These are phyloP conservation scores for Phenacoccus solenopsis DNA, from an alignment of 1,140 invertebrate species.

Conservation along the genomic window DNA sequence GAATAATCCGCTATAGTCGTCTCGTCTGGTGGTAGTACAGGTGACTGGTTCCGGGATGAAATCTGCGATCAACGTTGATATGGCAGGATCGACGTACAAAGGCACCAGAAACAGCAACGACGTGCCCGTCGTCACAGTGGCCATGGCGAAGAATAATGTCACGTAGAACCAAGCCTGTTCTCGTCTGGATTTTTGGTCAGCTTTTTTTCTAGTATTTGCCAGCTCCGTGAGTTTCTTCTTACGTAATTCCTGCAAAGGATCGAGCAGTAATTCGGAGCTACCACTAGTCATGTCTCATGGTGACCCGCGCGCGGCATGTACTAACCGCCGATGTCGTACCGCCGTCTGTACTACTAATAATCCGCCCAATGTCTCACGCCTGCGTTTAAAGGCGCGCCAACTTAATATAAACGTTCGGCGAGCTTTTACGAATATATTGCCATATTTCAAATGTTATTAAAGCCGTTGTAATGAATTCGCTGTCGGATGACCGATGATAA, in stretches of 20 bases:
- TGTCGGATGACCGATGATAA: too few species aligned
- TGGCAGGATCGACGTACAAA: conserved; percentile 79
- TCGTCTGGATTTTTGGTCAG: conserved; percentile 51
- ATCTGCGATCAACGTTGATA: conserved; percentile 70
- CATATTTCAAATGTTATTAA: background rate
- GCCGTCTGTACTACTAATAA: conserved; percentile 21
- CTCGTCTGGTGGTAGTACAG: conserved; percentile 60
- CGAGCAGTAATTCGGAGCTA: conserved; percentile 71
- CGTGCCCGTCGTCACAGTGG: conserved; percentile 64
- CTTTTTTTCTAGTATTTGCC: conserved; percentile 40
- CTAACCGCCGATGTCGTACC: conserved; percentile 30
- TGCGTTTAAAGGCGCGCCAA: background rate
- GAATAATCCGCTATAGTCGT: conserved; percentile 59
- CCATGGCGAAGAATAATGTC: conserved; percentile 59
- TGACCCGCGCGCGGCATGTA: conserved; percentile 31
- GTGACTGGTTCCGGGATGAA: conserved; percentile 63
- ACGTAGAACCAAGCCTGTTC: conserved; percentile 64
- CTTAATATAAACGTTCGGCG: background rate
- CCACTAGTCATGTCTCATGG: conserved; percentile 54
- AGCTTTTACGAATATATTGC: background rate
- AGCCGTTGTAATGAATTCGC: too few species aligned
- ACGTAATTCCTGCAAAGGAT: conserved; percentile 48
- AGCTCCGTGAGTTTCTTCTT: conserved; percentile 55
- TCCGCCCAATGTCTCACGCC: background rate
- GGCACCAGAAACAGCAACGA: conserved; percentile 74